A percentile compares a stretch with the other conserved stretches of the same genome.
Conservation (phyloP, 2,888 invertebrate genomes). For the Pristionchus entomophagus region DNA sequence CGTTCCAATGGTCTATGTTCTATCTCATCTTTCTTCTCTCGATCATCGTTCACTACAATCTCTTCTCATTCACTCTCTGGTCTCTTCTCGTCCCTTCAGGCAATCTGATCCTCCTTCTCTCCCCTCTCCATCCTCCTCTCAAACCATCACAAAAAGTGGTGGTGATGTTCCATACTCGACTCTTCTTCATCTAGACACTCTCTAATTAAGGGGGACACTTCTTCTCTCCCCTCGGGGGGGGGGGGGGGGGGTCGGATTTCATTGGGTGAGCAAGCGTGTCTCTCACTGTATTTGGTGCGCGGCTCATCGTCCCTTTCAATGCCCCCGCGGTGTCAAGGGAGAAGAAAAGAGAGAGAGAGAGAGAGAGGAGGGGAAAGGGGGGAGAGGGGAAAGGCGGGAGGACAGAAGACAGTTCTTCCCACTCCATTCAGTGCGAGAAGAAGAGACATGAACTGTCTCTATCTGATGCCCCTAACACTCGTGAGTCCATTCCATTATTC, state of each 20-base stretch:
- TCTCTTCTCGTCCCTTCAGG: background rate
- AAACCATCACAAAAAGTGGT: too few relatives aligned
- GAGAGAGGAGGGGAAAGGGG: too few relatives aligned
- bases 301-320: background rate
- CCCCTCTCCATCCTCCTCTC: background rate
- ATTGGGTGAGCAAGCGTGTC: conserved; percentile 16
- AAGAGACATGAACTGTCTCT: conserved; percentile 5
- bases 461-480: background rate
- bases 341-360: background rate
- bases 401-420: conserved; percentile 17
- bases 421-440: conserved; percentile 6
- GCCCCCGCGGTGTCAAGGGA: background rate
- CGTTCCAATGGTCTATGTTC: background rate
- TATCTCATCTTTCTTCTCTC: background rate
- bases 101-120: background rate
- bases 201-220: background rate
- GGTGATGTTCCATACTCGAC: background rate
- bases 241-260: background rate
- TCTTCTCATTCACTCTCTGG: too few relatives aligned
- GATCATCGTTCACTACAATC: background rate
- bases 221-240: background rate
- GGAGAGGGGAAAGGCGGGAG: background rate
- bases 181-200: conserved; percentile 9
- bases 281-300: conserved; percentile 12
- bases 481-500: conserved; percentile 18